A percentile compares a stretch with the other conserved stretches of the same genome.
Conservation (phyloP, 2,797 vertebrate genomes). For the Dallia pectoralis region DNA sequence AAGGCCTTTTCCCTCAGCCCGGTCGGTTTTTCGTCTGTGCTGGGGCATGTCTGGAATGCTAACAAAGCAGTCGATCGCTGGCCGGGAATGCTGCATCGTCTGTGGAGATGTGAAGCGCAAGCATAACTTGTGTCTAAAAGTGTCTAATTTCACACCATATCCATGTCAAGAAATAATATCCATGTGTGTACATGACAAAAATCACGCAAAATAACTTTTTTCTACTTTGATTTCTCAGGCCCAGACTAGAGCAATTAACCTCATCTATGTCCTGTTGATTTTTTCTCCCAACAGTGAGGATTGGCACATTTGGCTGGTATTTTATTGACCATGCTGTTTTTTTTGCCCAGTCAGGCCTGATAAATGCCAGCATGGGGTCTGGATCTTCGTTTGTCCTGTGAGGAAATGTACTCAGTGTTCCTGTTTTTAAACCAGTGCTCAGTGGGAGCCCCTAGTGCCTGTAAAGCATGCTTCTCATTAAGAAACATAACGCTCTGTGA, state of each 20-base stretch:
- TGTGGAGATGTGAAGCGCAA: conserved; percentile 22
- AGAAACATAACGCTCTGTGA: conserved; percentile 26
- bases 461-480: conserved; percentile 42
- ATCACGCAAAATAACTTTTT: not conserved
- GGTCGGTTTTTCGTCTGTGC: conserved; percentile 37
- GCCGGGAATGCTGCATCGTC: not conserved
- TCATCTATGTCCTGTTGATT: not conserved
- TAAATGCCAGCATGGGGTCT: conserved; percentile 44
- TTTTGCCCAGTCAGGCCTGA: conserved; percentile 40
- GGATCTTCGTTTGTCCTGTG: conserved; percentile 32
- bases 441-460: conserved; percentile 7
- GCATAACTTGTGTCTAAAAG: conserved; percentile 22
- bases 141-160: conserved; percentile 37
- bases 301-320: conserved; percentile 28
- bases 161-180: not conserved
- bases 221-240: not conserved
- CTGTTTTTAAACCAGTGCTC: conserved; percentile 42
- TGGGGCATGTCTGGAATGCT: conserved; percentile 52
- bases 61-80: conserved; percentile 29
- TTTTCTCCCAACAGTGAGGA: conserved; percentile 31
- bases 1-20: conserved; percentile 21
- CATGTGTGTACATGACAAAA: not conserved
- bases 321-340: conserved; percentile 24
- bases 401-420: conserved; percentile 3
- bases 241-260: not conserved